Percentiles rank a stretch among this genome's conserved stretches.
phyloP scores from a whole-genome alignment of 2,113 vertebrate genomes.

The Pelodiscus sinensis region DNA sequence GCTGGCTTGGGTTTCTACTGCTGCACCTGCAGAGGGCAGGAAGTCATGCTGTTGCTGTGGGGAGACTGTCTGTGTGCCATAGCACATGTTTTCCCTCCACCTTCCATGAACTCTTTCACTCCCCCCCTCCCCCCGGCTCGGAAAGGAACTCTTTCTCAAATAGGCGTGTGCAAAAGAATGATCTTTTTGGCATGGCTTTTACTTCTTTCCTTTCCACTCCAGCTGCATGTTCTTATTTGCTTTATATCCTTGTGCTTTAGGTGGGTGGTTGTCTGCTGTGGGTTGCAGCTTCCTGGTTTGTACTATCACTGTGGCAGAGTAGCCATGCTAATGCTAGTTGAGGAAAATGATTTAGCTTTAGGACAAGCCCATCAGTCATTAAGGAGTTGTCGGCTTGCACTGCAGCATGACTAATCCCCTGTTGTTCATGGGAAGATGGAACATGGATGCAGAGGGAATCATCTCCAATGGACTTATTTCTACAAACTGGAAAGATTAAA shows the following conservation, averaged over 20 bases:
- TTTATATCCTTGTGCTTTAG: neutral
- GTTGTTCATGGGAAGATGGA: neutral
- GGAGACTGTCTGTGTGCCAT: neutral
- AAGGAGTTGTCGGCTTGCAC: slow-evolving; percentile 5
- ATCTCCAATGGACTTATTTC: neutral
- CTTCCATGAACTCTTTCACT: neutral
- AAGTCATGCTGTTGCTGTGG: neutral
- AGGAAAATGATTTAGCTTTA: slow-evolving; percentile 63
- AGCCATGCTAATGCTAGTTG: slow-evolving; percentile 34
- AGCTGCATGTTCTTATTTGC: neutral
- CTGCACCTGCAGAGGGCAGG: neutral
- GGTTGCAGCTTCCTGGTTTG: neutral
- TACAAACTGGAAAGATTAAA: neutral
- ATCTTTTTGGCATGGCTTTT: neutral
- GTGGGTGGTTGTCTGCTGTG: neutral
- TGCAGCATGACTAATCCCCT: neutral
- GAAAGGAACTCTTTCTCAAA: neutral
- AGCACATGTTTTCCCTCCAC: neutral
- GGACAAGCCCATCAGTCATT: slow-evolving; percentile 36
- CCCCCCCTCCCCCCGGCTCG: accelerated
- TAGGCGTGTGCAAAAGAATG: neutral
- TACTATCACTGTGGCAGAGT: slow-evolving; percentile 18
- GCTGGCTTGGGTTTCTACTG: neutral
- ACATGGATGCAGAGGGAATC: neutral
- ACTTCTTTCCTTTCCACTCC: accelerated